Evolutionary conservation across 2,113 vertebrate genomes (phyloP).

Genomic region (Myiagra hebetior): DNA sequence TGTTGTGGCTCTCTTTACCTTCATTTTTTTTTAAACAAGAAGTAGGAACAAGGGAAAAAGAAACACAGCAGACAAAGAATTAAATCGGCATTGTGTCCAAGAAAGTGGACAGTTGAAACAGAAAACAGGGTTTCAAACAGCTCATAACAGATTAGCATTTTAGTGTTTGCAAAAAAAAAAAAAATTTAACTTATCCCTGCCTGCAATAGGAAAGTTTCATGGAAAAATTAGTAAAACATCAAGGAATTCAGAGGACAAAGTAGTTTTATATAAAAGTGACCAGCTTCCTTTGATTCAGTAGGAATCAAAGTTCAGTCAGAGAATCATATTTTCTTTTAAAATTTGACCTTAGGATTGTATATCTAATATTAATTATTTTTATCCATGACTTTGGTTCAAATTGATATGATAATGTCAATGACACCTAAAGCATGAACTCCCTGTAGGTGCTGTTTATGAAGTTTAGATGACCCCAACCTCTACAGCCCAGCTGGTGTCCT

Average conservation of each 20-base stretch:
- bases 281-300: background rate
- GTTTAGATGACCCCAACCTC: background rate
- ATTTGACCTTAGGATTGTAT: background rate
- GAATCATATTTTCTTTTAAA: background rate
- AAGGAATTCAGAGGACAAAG: background rate
- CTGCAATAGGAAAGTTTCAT: background rate
- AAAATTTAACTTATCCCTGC: background rate
- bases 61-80: background rate
- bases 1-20: background rate
- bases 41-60: background rate
- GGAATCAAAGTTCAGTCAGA: background rate
- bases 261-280: background rate
- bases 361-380: conserved; percentile 12
- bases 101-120: background rate
- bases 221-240: background rate
- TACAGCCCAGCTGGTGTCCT: background rate
- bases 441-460: background rate
- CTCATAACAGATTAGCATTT: background rate
- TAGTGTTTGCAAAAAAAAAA: background rate
- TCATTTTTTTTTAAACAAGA: background rate
- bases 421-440: background rate
- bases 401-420: background rate
- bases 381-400: background rate
- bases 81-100: background rate
- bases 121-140: background rate